phyloP scores from a whole-genome alignment of 2,113 vertebrate species.

The Grus americana region DNA sequence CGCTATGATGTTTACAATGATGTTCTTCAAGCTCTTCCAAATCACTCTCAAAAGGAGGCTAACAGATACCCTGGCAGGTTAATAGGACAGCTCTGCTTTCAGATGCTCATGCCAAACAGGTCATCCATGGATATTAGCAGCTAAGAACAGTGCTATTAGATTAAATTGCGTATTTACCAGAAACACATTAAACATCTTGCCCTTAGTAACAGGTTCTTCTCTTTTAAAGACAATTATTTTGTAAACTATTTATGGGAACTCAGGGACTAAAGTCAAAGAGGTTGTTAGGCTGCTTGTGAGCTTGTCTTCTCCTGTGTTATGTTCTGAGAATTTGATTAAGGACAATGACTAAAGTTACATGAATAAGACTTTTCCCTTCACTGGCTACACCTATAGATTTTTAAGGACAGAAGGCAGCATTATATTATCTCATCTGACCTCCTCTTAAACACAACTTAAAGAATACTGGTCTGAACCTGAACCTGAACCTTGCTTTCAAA shows the following conservation, averaged over 20 bases:
- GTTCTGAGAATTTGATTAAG: background rate
- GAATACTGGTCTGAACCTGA: background rate
- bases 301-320: background rate
- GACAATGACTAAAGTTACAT: background rate
- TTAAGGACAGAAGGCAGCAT: background rate
- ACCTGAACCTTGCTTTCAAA: background rate
- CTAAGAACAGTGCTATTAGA: background rate
- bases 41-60: background rate
- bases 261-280: background rate
- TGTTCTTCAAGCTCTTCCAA: background rate
- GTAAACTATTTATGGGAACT: conserved; percentile 1
- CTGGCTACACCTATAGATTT: background rate
- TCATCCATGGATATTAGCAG: background rate
- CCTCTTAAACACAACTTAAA: background rate
- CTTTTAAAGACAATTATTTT: conserved; percentile 26
- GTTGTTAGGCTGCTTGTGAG: background rate
- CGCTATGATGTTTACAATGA: background rate
- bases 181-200: background rate
- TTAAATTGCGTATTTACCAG: conserved; percentile 30
- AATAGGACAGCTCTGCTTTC: conserved; percentile 22
- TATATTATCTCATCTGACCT: background rate
- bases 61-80: background rate
- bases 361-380: background rate
- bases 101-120: background rate
- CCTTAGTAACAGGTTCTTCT: background rate